phyloP scores from a whole-genome alignment of 2,113 vertebrate species.

The Entelurus aequoreus region DNA sequence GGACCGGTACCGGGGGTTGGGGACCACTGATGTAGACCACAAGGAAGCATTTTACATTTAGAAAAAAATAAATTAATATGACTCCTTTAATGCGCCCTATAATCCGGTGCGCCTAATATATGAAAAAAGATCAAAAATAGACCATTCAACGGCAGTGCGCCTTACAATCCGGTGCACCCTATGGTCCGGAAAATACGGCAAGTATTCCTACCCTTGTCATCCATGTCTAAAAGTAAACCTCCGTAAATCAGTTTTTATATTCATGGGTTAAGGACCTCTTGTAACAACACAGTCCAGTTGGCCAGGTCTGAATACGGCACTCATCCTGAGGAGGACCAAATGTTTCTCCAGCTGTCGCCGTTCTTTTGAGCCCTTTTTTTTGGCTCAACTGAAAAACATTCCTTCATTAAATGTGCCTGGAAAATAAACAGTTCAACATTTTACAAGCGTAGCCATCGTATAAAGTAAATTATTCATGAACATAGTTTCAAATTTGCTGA shows the following conservation, averaged over 20 bases:
- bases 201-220: not conserved
- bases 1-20: too few relatives aligned
- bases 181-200: too few relatives aligned
- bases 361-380: not conserved
- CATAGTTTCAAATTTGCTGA: conserved; percentile 2
- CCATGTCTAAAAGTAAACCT: conserved; percentile 17
- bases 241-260: conserved; percentile 13
- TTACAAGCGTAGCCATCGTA: not conserved
- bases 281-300: conserved; percentile 4
- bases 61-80: too few relatives aligned
- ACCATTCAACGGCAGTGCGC: too few relatives aligned
- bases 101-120: too few relatives aligned
- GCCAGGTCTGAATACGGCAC: conserved; percentile 21
- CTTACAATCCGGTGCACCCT: too few relatives aligned
- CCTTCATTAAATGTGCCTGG: not conserved
- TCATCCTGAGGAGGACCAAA: conserved; percentile 23
- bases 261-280: conserved; percentile 2
- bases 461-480: not conserved
- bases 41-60: too few relatives aligned
- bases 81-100: too few relatives aligned
- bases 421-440: not conserved
- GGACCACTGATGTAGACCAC: too few relatives aligned
- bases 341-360: conserved; percentile 2
- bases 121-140: too few relatives aligned
- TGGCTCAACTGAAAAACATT: conserved; percentile 6